A percentile compares a stretch with the other conserved stretches of the same genome.
Evolutionary conservation across 2,888 invertebrate genomes (phyloP).

Genomic region (Melinaea menophilus): DNA sequence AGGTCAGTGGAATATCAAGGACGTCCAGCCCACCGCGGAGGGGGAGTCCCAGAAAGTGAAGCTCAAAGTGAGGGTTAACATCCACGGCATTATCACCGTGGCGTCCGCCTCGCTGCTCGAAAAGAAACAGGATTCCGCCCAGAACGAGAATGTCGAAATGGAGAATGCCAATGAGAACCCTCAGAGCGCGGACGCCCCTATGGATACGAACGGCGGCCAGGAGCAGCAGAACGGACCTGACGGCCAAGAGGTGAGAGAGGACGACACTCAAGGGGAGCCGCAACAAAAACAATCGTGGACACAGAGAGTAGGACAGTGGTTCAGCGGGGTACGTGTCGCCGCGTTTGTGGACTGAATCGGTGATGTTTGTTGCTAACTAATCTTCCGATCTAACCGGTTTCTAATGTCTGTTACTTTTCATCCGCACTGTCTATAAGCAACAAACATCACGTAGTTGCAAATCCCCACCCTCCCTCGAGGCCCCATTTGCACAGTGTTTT

Average conservation of each 20-base stretch:
- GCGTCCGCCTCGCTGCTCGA: constrained; percentile 91
- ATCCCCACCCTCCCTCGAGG: constrained; percentile 67
- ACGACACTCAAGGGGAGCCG: constrained; percentile 64
- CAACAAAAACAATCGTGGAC: constrained; percentile 81
- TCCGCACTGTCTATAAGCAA: constrained; percentile 41
- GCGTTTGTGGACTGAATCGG: constrained; percentile 53
- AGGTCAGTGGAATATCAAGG: constrained; percentile 88
- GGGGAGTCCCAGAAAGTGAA: constrained; percentile 97
- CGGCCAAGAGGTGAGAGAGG: constrained; percentile 74
- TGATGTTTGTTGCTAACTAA: constrained; percentile 60
- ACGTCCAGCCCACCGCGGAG: constrained; percentile 90
- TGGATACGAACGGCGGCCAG: constrained; percentile 74
- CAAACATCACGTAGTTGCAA: constrained; percentile 60
- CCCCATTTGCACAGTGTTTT: constrained; percentile 73
- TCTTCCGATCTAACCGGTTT: background rate
- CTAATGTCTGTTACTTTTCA: background rate
- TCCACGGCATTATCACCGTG: constrained; percentile 94
- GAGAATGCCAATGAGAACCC: constrained; percentile 67
- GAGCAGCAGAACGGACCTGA: constrained; percentile 64
- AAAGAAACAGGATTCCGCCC: constrained; percentile 79
- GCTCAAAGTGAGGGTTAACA: constrained; percentile 95
- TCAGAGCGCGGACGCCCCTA: constrained; percentile 61
- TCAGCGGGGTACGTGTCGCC: constrained; percentile 82
- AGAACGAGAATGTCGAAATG: constrained; percentile 66
- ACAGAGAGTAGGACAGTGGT: constrained; percentile 84